Evolutionary conservation across 2,888 invertebrate genomes (phyloP), one percentile per base, ranked within the genome.

Genomic region (Drosophila peninsularis): DNA sequence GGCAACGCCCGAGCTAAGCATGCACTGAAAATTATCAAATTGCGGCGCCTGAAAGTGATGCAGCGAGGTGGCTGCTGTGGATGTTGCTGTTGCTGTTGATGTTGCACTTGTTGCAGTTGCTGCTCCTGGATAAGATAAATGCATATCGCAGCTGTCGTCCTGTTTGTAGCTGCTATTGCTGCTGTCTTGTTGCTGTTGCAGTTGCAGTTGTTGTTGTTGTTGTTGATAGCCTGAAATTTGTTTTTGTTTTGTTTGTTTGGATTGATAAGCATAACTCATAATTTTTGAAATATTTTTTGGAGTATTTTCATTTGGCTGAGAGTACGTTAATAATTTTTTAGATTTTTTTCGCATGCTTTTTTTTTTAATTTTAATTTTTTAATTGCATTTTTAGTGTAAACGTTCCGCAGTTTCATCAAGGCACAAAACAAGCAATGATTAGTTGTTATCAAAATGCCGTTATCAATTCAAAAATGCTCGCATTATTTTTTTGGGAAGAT

Each of bases 201-300:
- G 41, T 19, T 19, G 41, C 5, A 5, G 42, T 42, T 42, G 42
- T 6, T 21, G 41, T 45, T 66, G 62, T 37, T 52, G 62, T 75
- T 73, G 80, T 72, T 79, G 82, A 68, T 53, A 77, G 90, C 90
- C 91, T 91, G 91, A 91, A 91, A 91, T 88, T 91, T 91, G 91
- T 90, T 90, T 90, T 90, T 89, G 90, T 84, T 85, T 80, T 60
- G 72, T 68, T 80, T 78, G 75, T 63, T 82, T 87, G 76, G 71
- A 39, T 71, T 72, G 57, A 49, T 64, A 24, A 30, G 5, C 27
- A 62, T 75, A 70, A 67, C 58, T 54, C 21, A 75, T 64, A 58
- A 60, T 68, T 67, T 65, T 67, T 65, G 55, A 56, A 76, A 62
- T 34, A 52, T 42, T 45, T 42, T 34, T 36, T 34, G 30, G 62